Conservation (phyloP, 2,888 invertebrate genomes). For the Beris chalybata region DNA sequence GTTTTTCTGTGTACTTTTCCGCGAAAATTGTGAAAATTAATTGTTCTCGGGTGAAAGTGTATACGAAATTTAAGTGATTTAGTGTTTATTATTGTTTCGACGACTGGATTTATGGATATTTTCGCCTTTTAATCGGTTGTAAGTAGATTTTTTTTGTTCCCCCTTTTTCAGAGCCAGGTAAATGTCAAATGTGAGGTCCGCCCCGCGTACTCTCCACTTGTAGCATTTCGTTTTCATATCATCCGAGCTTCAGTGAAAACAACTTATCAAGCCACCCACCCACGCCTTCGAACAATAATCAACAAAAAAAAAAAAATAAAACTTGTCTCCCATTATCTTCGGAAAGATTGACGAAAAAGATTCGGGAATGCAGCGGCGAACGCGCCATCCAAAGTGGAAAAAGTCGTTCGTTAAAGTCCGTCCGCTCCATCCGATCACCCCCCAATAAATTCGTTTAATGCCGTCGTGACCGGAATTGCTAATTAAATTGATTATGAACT, state of each 20-base stretch:
- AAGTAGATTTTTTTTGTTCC: constrained; percentile 9
- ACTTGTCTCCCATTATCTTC: constrained; percentile 23
- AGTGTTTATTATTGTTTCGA: constrained; percentile 8
- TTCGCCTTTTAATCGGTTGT: constrained; percentile 4
- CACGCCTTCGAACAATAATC: constrained; percentile 6
- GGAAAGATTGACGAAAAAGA: neutral
- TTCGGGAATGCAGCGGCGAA: neutral
- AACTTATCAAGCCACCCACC: constrained; percentile 4
- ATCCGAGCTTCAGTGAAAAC: too few relatives aligned
- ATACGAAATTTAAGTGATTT: neutral
- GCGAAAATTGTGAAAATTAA: constrained; percentile 7
- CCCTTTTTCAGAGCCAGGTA: neutral
- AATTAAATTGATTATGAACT: constrained; percentile 21
- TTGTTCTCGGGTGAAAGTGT: constrained; percentile 9
- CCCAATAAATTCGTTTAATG: neutral
- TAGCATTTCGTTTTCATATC: too few relatives aligned
- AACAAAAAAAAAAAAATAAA: constrained; percentile 15
- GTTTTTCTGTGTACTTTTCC: constrained; percentile 18
- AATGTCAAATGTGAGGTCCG: constrained; percentile 22
- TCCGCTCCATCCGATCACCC: neutral
- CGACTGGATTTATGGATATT: constrained; percentile 22
- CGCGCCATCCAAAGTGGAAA: neutral
- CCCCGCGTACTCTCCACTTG: neutral
- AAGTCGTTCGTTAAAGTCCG: neutral
- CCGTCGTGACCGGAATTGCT: constrained; percentile 16